These are phyloP conservation scores for Molossus molossus DNA, from an alignment of 2,797 vertebrate genomes.

Conservation along the genomic window DNA sequence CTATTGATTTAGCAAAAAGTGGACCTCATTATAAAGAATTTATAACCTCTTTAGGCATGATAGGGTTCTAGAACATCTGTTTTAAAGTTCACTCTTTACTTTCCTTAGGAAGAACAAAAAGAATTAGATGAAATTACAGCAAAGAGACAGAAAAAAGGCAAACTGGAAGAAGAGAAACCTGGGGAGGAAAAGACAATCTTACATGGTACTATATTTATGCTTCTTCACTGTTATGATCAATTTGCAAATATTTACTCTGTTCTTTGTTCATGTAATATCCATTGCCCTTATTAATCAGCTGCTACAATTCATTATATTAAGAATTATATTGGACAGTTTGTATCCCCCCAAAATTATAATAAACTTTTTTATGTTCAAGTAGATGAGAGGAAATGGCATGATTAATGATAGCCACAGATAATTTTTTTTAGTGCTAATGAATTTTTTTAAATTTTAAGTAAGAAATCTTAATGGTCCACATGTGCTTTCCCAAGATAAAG, in stretches of 20 bases:
- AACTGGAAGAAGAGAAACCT: slow-evolving; percentile 97
- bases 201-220: slow-evolving; percentile 92
- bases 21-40: slow-evolving; percentile 30
- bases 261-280: neutral
- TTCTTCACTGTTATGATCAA: slow-evolving; percentile 62
- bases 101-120: slow-evolving; percentile 96
- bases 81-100: slow-evolving; percentile 74
- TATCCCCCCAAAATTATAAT: slow-evolving; percentile 15
- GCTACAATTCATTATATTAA: slow-evolving; percentile 36
- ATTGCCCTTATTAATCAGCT: neutral
- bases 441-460: slow-evolving; percentile 38
- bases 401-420: slow-evolving; percentile 29
- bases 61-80: slow-evolving; percentile 31
- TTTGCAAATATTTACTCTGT: neutral
- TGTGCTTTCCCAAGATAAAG: slow-evolving; percentile 20
- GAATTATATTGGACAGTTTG: slow-evolving; percentile 31
- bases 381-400: slow-evolving; percentile 15
- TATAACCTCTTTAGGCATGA: neutral
- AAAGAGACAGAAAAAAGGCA: slow-evolving; percentile 98
- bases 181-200: slow-evolving; percentile 98
- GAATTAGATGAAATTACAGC: slow-evolving; percentile 98
- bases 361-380: slow-evolving; percentile 25
- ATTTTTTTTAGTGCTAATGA: slow-evolving; percentile 56
- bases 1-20: slow-evolving; percentile 37
- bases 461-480: slow-evolving; percentile 16